A percentile compares a stretch with the other conserved stretches of the same genome.
Evolutionary conservation across 2,797 vertebrate genomes (phyloP).

Genomic region (Centroberyx gerrardi): DNA sequence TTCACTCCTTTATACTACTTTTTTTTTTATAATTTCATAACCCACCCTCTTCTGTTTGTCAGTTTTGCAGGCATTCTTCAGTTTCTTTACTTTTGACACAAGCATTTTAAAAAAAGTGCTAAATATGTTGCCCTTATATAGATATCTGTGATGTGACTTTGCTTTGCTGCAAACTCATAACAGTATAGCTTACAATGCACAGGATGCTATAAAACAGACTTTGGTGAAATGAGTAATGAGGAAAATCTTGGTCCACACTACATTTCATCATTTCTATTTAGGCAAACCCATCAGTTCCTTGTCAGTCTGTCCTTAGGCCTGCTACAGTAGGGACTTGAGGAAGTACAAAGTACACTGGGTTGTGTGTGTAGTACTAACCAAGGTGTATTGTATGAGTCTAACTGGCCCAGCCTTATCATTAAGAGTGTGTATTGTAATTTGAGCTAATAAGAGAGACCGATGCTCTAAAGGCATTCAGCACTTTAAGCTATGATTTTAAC

Average conservation of each 20-base stretch:
- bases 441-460: not conserved
- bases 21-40: not conserved
- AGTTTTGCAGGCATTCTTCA: not conserved
- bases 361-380: not conserved
- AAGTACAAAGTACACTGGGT: slow-evolving; percentile 69
- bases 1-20: not conserved
- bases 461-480: not conserved
- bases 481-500: not conserved
- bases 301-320: slow-evolving; percentile 20
- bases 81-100: not conserved
- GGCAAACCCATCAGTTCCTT: slow-evolving; percentile 41
- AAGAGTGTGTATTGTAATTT: not conserved
- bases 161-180: too few species aligned
- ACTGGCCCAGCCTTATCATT: slow-evolving; percentile 11
- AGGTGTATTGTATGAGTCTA: not conserved
- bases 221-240: not conserved
- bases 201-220: not conserved
- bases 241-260: not conserved
- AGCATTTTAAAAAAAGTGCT: not conserved
- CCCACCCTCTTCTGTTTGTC: not conserved
- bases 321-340: slow-evolving; percentile 40
- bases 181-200: too few species aligned
- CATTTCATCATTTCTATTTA: slow-evolving; percentile 51
- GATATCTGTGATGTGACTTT: too few species aligned
- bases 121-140: too few species aligned